Evolutionary conservation across 2,888 invertebrate species (phyloP).

Genomic region (Plutella xylostella): DNA sequence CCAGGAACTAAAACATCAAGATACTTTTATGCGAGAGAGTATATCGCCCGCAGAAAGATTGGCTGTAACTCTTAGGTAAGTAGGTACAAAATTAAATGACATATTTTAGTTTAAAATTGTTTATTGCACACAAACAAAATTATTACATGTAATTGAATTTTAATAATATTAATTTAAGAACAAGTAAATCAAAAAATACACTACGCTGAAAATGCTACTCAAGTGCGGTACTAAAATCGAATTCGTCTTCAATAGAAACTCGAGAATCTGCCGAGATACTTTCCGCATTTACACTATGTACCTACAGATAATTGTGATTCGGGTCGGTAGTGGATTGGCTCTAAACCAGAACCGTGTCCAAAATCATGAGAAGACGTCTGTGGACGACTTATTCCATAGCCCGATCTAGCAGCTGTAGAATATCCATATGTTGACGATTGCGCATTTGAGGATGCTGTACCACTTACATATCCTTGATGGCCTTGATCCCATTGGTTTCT

Average conservation of each 20-base stretch:
- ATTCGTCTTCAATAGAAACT: conserved; percentile 20
- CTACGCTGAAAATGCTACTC: conserved; percentile 20
- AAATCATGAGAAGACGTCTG: no score
- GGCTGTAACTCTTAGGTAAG: conserved; percentile 20
- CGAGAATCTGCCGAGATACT: conserved; percentile 21
- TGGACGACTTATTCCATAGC: no score
- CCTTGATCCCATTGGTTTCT: no score
- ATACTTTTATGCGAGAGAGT: conserved; percentile 20
- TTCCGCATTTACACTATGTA: conserved; percentile 21
- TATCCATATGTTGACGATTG: no score
- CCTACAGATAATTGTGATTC: no score
- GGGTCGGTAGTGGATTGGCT: no score
- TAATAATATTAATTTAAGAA: conserved; percentile 19
- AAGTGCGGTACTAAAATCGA: conserved; percentile 21
- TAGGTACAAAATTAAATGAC: conserved; percentile 20
- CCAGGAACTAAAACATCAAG: conserved; percentile 19
- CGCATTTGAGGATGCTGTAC: no score
- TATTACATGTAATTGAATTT: conserved; percentile 18
- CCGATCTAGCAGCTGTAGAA: no score
- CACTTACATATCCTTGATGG: no score
- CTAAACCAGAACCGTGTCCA: no score
- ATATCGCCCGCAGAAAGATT: conserved; percentile 21
- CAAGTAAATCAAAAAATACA: conserved; percentile 19
- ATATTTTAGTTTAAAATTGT: conserved; percentile 20
- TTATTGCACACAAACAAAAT: no score